Evolutionary conservation across 2,888 invertebrate species (phyloP), one percentile per base, ranked within the genome.

Genomic region (Cheilosia soror): DNA sequence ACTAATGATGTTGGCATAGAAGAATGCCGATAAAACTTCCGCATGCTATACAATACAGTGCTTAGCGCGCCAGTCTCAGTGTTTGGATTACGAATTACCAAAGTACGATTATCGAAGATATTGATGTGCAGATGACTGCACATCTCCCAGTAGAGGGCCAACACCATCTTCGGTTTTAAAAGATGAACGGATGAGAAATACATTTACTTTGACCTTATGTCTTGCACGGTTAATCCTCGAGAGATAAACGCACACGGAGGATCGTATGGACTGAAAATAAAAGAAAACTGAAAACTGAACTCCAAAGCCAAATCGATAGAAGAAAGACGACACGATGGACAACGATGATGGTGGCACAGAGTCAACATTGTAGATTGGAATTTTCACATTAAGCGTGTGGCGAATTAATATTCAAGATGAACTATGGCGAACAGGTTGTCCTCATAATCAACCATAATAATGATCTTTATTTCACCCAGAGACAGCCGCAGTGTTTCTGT

Each of bases 101-200:
- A 81, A 85, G 81, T 85, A 81, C 85, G 85, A 85, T 85, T 85
- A 85, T 85, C 81, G 81, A 58, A 85, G 85, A 85, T 81, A 85
- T 85, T 85, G 85, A 85, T 85, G 85, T 68, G 72, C 76, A 76
- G 81, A 80, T 81, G 85, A 85, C 66, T 85, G 72, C 76, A 55
- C 72, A 77, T 81, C 44, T 57, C 25, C 33, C 33, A 49, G 63
- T 29, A 58, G 58, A 75, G 69, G 76, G 81, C 76, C 81, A 55
- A 76, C 57, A 80, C 71, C 58, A 76, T 71, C 76, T 71, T 44
- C 44, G 68, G 76, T 60, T 44, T 47, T 49, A 81, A 76, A 66
- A 80, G 85, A 80, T 72, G 85, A 79, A 76, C 85, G 68, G 71
- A 81, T 85, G 81, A 85, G 85, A 85, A 85, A 85, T 85, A 81